phyloP scores from a whole-genome alignment of 2,888 invertebrate genomes.

The Cryptus viduatorius region DNA sequence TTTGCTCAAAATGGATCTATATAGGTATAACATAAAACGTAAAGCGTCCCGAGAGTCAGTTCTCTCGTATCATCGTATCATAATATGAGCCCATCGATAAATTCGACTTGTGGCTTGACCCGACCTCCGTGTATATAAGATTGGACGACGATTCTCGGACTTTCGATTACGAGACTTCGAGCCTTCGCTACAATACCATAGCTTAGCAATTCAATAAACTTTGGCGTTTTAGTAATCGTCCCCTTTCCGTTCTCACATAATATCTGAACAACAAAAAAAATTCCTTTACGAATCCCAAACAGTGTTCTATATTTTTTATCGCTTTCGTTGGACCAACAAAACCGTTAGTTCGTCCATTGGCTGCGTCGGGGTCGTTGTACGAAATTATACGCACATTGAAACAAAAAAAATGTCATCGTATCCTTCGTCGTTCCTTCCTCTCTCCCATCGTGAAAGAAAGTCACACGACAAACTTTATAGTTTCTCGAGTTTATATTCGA shows the following conservation, averaged over 20 bases:
- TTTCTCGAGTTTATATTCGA: not conserved
- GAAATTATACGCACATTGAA: not conserved
- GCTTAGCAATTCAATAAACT: not conserved
- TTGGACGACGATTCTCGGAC: conserved; percentile 39
- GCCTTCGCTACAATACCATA: not conserved
- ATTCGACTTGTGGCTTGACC: conserved; percentile 58
- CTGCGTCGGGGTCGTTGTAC: conserved; percentile 1
- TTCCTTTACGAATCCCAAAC: not conserved
- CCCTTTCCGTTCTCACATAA: not conserved
- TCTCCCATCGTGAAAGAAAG: conserved; percentile 28
- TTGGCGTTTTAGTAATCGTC: not conserved
- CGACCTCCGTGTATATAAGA: conserved; percentile 28
- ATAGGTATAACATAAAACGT: conserved; percentile 4
- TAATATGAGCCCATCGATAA: conserved; percentile 33
- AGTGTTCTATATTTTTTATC: not conserved
- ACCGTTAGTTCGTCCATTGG: not conserved
- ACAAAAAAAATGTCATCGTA: not conserved
- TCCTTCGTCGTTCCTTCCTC: not conserved
- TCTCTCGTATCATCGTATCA: conserved; percentile 35
- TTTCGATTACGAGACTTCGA: conserved; percentile 27
- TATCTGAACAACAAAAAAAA: not conserved
- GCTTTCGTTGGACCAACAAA: not conserved
- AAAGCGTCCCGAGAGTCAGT: not conserved
- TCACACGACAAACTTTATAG: conserved; percentile 10
- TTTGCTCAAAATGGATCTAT: not conserved